phyloP scores from a whole-genome alignment of 1,140 invertebrate species.

The Hesperophylax magnus region DNA sequence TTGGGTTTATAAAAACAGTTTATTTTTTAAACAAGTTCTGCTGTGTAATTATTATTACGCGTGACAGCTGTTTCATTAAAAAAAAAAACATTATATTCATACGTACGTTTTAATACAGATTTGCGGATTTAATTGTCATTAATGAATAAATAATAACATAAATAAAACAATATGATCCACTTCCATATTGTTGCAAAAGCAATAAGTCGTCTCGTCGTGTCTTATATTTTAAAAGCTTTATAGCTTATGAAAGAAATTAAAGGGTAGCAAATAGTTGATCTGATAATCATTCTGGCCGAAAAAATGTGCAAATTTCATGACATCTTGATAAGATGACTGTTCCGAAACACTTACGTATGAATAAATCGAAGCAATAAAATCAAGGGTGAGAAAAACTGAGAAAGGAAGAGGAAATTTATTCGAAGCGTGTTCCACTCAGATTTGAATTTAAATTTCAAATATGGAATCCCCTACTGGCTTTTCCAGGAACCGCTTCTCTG shows the following conservation, averaged over 20 bases:
- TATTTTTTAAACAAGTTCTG: too few species aligned
- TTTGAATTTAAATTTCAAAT: conserved; percentile 34
- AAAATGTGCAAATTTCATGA: too few species aligned
- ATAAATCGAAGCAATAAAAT: background rate
- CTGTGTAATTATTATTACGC: too few species aligned
- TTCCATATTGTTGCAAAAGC: too few species aligned
- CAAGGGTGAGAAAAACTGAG: background rate
- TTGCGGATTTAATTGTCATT: too few species aligned
- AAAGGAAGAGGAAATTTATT: conserved; percentile 10
- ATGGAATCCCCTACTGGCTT: conserved; percentile 6
- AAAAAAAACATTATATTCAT: too few species aligned
- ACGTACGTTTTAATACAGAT: too few species aligned
- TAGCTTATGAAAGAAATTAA: background rate
- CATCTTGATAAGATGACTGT: background rate
- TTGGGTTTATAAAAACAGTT: too few species aligned
- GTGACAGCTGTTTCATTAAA: too few species aligned
- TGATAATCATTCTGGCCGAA: too few species aligned
- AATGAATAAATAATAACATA: too few species aligned
- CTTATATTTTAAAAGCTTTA: background rate
- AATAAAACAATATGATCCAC: too few species aligned
- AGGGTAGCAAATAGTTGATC: background rate
- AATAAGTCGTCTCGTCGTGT: background rate
- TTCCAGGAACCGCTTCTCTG: background rate
- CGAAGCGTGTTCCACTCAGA: conserved; percentile 15
- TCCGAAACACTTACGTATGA: background rate